Conservation (phyloP, 2,888 invertebrate genomes). For the Operophtera brumata region DNA sequence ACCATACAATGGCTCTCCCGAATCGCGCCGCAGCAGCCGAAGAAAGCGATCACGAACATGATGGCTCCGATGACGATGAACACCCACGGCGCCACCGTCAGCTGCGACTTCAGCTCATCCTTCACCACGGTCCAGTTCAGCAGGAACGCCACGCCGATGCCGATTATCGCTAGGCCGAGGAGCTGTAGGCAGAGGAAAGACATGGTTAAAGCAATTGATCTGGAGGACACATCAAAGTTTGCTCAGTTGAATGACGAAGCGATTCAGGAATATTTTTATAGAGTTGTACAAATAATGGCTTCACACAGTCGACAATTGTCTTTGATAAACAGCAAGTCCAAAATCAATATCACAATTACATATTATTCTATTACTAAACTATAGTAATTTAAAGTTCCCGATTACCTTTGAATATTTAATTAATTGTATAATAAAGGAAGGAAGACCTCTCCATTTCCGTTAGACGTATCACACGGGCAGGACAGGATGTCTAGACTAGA, state of each 20-base stretch:
- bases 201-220: neutral
- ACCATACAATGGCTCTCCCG: slow-evolving; percentile 94
- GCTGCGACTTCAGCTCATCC: slow-evolving; percentile 68
- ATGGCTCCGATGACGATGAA: slow-evolving; percentile 85
- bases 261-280: too few species aligned
- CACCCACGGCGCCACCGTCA: slow-evolving; percentile 81
- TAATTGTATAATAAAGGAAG: neutral
- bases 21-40: slow-evolving; percentile 95
- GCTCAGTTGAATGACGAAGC: too few species aligned
- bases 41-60: slow-evolving; percentile 90
- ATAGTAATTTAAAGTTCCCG: neutral
- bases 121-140: slow-evolving; percentile 79
- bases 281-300: too few species aligned
- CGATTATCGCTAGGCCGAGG: slow-evolving; percentile 84
- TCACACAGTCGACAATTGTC: too few species aligned
- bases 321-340: too few species aligned
- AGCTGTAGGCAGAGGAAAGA: slow-evolving; percentile 69
- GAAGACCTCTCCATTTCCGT: neutral
- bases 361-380: neutral
- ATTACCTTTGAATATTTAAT: neutral
- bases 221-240: too few species aligned
- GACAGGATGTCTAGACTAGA: slow-evolving; percentile 1
- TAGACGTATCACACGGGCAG: neutral
- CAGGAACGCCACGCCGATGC: slow-evolving; percentile 83
- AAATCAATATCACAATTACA: too few species aligned